Percentiles rank a stretch among this genome's conserved stretches.
phyloP scores from a whole-genome alignment of 2,797 vertebrate genomes.

The Microtus californicus region DNA sequence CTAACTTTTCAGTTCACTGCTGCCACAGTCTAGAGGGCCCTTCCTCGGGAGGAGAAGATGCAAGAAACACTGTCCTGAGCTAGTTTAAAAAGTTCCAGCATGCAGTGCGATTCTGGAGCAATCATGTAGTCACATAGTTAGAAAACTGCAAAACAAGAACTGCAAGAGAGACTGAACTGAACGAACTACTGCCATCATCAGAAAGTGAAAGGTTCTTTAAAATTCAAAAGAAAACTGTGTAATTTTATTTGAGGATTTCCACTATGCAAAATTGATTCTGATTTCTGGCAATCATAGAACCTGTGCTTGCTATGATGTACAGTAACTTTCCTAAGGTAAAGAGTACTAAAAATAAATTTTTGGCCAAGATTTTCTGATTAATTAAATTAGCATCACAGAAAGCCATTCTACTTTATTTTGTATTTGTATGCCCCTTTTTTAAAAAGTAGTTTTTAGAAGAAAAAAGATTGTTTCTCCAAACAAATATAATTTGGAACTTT shows the following conservation, averaged over 20 bases:
- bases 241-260: background rate
- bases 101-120: background rate
- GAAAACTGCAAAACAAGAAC: conserved; percentile 17
- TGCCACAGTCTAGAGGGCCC: background rate
- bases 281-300: background rate
- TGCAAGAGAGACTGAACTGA: background rate
- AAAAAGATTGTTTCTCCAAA: background rate
- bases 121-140: background rate
- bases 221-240: background rate
- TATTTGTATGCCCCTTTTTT: background rate
- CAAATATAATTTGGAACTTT: background rate
- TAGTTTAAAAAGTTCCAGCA: conserved; percentile 30
- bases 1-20: background rate
- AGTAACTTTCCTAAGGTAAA: background rate
- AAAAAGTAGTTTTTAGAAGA: background rate
- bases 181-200: background rate
- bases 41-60: background rate
- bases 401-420: background rate
- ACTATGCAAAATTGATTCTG: background rate
- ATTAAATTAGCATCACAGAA: background rate
- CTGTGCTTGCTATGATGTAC: background rate
- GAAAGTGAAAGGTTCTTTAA: conserved; percentile 10
- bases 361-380: conserved; percentile 6
- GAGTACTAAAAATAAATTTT: conserved; percentile 13
- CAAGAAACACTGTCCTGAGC: background rate